Evolutionary conservation across 2,797 vertebrate species (phyloP), one percentile per base, ranked within the genome.

Genomic region (Philypnodon macrostomus): DNA sequence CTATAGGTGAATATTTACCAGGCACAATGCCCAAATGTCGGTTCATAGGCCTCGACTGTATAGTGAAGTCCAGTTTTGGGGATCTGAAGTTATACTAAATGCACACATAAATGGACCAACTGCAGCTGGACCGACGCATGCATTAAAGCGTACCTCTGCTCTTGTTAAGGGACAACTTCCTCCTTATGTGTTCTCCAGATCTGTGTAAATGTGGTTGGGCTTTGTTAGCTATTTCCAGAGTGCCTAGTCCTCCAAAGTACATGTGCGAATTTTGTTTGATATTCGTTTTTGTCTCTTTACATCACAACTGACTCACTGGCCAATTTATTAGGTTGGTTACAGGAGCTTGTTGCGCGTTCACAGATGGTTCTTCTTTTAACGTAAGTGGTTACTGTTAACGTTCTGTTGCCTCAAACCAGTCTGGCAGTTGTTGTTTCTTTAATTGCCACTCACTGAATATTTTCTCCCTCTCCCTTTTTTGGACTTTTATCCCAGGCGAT

Each of bases 91-190:
- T n/a, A 40, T 7, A 3, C 41, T 51, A 24, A 40, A 57, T 37
- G 48, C 53, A 23, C 59, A 57, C 48, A 58, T 62, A 61, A 63
- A 72, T 16, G 49, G 45, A 60, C 46, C 71, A 51, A 40, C 42
- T 7, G 58, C 80, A 81, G 73, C 75, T 83, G 80, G 49, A 73
- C 69, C 30, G 31, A 60, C 72, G 77, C 73, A 76, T 24, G 30
- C 51, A 53, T 73, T 70, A 56, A 56, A 58, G 59, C 44, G 49
- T 67, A 53, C 46, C 60, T 61, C 50, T 68, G 32, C 26, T 45
- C 72, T 61, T 70, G 73, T 72, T 67, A 64, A 70, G 77, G 67
- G 75, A 70, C 57, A 14, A 67, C 58, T 64, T 77, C 62, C 56
- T 74, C 68, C 53, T 58, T 17, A 58, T 80, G 64, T 73, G 58